Percentiles rank a stretch among this genome's conserved stretches.
phyloP scores from a whole-genome alignment of 2,113 vertebrate species.

The Bombycilla garrulus region DNA sequence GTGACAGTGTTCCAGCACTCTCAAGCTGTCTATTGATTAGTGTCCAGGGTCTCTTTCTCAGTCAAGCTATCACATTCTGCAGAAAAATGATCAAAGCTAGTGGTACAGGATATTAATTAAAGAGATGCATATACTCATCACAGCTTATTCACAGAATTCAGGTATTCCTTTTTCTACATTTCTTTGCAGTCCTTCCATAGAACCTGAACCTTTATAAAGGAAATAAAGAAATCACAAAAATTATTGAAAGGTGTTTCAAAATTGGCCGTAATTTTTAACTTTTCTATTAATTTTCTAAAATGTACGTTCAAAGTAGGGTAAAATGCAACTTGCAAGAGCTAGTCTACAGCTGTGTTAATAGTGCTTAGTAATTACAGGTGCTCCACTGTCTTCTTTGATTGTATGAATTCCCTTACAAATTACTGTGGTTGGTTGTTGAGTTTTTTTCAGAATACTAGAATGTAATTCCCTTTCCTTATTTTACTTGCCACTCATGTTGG shows the following conservation, averaged over 20 bases:
- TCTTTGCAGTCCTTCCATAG: not conserved
- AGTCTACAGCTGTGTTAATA: not conserved
- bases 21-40: not conserved
- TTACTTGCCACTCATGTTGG: not conserved
- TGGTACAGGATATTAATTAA: not conserved
- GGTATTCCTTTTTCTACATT: not conserved
- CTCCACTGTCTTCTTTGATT: not conserved
- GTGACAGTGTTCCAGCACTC: not conserved
- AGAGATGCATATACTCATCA: not conserved
- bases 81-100: not conserved
- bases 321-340: not conserved
- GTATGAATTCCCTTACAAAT: not conserved
- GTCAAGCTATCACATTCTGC: not conserved
- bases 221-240: not conserved
- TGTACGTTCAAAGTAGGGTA: not conserved
- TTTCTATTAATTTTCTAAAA: not conserved
- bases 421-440: not conserved
- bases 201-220: not conserved
- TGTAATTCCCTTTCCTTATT: not conserved
- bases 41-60: not conserved
- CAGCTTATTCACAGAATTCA: not conserved
- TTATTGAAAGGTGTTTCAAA: not conserved
- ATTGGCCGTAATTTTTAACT: not conserved
- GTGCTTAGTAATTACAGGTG: not conserved
- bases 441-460: not conserved